Evolutionary conservation across 2,888 invertebrate genomes (phyloP).

Genomic region (Drosophila picticornis): DNA sequence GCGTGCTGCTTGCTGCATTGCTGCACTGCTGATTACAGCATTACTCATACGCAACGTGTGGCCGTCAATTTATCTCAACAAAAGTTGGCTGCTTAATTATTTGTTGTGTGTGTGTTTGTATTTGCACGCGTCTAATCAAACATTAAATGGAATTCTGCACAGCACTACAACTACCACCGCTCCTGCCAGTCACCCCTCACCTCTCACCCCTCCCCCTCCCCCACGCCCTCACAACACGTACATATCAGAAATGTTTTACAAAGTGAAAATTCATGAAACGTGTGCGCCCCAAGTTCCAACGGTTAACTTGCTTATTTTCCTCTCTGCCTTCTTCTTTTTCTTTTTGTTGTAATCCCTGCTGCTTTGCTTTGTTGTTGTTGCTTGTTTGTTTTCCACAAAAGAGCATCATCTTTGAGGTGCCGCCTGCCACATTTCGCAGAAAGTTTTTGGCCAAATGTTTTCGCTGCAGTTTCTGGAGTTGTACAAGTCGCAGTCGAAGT

Average conservation of each 20-base stretch:
- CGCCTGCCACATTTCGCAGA: conserved; percentile 69
- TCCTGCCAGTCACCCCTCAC: not conserved
- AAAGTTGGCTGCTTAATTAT: conserved; percentile 74
- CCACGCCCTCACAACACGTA: conserved; percentile 54
- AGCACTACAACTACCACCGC: conserved; percentile 9
- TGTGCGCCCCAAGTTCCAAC: conserved; percentile 61
- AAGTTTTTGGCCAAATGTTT: conserved; percentile 65
- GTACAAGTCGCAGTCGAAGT: conserved; percentile 44
- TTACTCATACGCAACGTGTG: conserved; percentile 72
- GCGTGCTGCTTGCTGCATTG: not conserved
- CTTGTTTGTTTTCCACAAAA: conserved; percentile 67
- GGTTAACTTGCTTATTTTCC: conserved; percentile 66
- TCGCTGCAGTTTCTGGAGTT: conserved; percentile 45
- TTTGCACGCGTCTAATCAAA: conserved; percentile 69
- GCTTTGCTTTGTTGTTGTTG: conserved; percentile 29
- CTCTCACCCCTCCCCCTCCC: not conserved
- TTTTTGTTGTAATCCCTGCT: conserved; percentile 9
- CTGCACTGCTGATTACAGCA: conserved; percentile 16
- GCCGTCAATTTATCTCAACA: conserved; percentile 52
- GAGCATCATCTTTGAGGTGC: conserved; percentile 68
- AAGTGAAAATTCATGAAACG: conserved; percentile 78
- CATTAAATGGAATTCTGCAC: conserved; percentile 75
- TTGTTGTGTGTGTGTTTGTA: conserved; percentile 26
- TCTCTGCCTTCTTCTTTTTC: not conserved
- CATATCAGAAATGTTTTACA: conserved; percentile 80